Evolutionary conservation across 2,888 invertebrate genomes (phyloP), one percentile per base, ranked within the genome.

Genomic region (Myathropa florea): DNA sequence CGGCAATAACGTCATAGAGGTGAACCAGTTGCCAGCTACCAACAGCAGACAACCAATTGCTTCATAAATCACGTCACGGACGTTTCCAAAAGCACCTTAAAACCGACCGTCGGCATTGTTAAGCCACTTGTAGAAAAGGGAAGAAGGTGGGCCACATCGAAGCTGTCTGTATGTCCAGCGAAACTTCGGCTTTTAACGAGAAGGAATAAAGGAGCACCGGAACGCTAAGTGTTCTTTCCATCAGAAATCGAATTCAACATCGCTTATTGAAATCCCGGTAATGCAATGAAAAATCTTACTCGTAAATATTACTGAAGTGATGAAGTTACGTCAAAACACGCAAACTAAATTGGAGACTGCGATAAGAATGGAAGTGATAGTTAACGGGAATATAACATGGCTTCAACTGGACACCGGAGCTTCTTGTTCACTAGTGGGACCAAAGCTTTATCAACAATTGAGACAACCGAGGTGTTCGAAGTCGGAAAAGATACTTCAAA

Each of bases 401-500:
- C n/a, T 12, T 39, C 39, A 53, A 53, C 4, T 53, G 53, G 53
- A 53, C 53, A 53, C 53, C 3, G 21, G 53, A 4, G 59, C 76
- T 12, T 46, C 67, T 10, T 67, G 76, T 64, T 64, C 64, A 14
- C 24, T 64, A 23, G 64, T 64, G 36, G 64, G 23, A 4, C 39
- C 64, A 64, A 23, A 24, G 9, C 39, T 67, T 36, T 67, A 76
- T 60, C 46, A 60, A 39, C 36, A 57, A 21, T 39, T 67, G 39
- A 60, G 76, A 26, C 30, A 59, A 76, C 76, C 64, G 14, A 59
- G 14, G 59, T 26, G 59, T 59, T 59, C 26, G 0, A 26, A 59
- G 14, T 59, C 26, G 4, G 59, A 59, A 12, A 61, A 73, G 59
- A 26, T 63, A 24, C 63, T 73, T 21, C 60, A 46, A 14, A 63